Base-by-base conservation (phyloP, 2,888 invertebrate genomes). In the Drosophila stalkeri region DNA sequence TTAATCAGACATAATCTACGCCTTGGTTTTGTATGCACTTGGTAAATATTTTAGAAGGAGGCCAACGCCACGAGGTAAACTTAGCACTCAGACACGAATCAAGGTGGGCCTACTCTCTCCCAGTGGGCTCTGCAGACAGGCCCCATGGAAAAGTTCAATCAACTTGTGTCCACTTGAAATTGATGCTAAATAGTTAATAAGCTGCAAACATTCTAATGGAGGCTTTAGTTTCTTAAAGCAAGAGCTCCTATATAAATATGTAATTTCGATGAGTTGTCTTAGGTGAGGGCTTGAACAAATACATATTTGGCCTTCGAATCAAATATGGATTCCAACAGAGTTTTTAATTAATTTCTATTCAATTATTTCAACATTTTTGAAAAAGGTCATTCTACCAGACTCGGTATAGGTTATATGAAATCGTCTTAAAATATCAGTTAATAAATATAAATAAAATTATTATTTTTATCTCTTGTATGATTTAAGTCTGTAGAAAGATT, bases 11-110 rank as follows among this genome's bases (percentile, higher is more conserved):
- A 63, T 18, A 51, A 39, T 44, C 33, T 61, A 67, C 54, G 66
- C 55, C 35, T 55, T 16, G 33, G 39, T 63, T 64, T 55, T 73
- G 69, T 82, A 63, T 73, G 57, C 66, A 69, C 65, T 77, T 63
- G 57, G 70, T 83, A 70, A 86, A 84, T 83, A 80, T 86, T 83
- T 80, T 49, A 77, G 18, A 35, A 70, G 67, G 68, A 63, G 61
- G 64, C 49, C 43, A 60, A 61, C 39, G 47, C 51, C 67, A 35
- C 57, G 52, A 52, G 16, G 37, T 20, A 9, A 37, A 52, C 35
- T 37, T 37, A 8, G 12, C 55, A 64, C 64, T 59, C 51, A 46
- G 59, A 44, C 44, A 54, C 64, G 31, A 18, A 9, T 33, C 2
- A 11, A 35, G 27, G 43, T 33, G 43, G 43, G 43, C 14, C 44